These are phyloP conservation scores for Octopus bimaculoides DNA, from an alignment of 1,140 invertebrate genomes.

Conservation along the genomic window DNA sequence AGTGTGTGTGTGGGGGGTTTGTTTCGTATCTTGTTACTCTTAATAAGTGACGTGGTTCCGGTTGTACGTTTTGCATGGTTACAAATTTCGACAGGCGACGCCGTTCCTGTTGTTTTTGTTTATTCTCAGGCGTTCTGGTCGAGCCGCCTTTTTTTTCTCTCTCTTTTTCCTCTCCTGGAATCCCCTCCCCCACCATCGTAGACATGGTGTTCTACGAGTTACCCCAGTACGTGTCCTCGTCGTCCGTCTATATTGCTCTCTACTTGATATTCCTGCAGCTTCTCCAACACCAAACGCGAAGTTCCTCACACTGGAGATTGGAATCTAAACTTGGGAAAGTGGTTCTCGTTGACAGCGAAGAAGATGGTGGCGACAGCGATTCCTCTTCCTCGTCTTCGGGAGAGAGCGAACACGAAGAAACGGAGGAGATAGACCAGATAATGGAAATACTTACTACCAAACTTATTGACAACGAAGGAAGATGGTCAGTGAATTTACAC, in stretches of 20 bases:
- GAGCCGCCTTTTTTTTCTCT: not conserved
- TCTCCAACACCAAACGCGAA: constrained; percentile 69
- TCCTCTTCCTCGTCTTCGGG: not conserved
- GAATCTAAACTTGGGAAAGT: constrained; percentile 70
- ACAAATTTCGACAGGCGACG: no score
- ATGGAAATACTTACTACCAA: constrained; percentile 52
- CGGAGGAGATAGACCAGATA: constrained; percentile 12
- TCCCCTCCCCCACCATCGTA: no score
- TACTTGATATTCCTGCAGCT: constrained; percentile 66
- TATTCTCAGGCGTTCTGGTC: no score
- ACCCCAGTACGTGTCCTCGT: constrained; percentile 47
- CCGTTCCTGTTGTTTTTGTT: no score
- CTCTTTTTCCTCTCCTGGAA: not conserved
- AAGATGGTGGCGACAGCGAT: constrained; percentile 24
- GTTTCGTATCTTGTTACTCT: no score
- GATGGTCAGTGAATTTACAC: constrained; percentile 33
- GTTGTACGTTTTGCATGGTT: no score
- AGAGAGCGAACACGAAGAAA: not conserved
- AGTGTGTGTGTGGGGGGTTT: no score
- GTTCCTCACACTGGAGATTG: constrained; percentile 73
- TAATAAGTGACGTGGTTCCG: no score
- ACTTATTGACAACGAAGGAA: constrained; percentile 56
- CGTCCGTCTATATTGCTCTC: constrained; percentile 53
- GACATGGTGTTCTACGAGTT: constrained; percentile 28
- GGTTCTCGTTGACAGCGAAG: constrained; percentile 57